Conservation (phyloP, 2,888 invertebrate species). For the Xestia c-nigrum region DNA sequence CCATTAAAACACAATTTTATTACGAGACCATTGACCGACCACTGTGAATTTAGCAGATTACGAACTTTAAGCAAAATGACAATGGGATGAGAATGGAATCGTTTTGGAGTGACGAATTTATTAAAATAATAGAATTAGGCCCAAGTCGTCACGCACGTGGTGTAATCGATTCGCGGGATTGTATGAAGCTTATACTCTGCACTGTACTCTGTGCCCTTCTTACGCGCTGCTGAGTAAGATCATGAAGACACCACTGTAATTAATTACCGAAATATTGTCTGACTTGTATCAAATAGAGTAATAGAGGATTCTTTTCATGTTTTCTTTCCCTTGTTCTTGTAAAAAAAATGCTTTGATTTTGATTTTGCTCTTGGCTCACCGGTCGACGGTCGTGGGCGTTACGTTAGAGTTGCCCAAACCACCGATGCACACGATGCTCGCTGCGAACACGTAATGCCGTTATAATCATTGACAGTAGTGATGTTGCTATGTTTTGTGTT, state of each 20-base stretch:
- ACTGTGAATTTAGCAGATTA: too few species aligned
- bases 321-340: not conserved
- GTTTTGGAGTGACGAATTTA: too few species aligned
- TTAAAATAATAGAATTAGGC: too few species aligned
- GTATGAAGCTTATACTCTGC: too few species aligned
- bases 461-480: not conserved
- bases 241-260: not conserved
- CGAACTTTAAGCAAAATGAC: too few species aligned
- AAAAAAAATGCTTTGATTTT: too few species aligned
- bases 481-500: not conserved
- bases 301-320: not conserved
- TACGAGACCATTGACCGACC: too few species aligned
- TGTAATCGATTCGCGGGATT: too few species aligned
- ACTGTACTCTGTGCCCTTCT: not conserved
- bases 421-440: not conserved
- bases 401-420: not conserved
- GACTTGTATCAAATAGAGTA: not conserved
- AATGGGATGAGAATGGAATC: too few species aligned
- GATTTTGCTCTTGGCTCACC: not conserved
- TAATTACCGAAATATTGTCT: not conserved
- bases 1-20: too few species aligned
- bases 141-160: too few species aligned
- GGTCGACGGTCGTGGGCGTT: not conserved
- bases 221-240: constrained; percentile 5
- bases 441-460: not conserved